phyloP scores from a whole-genome alignment of 1,140 invertebrate genomes.

The Drosophila pachea region DNA sequence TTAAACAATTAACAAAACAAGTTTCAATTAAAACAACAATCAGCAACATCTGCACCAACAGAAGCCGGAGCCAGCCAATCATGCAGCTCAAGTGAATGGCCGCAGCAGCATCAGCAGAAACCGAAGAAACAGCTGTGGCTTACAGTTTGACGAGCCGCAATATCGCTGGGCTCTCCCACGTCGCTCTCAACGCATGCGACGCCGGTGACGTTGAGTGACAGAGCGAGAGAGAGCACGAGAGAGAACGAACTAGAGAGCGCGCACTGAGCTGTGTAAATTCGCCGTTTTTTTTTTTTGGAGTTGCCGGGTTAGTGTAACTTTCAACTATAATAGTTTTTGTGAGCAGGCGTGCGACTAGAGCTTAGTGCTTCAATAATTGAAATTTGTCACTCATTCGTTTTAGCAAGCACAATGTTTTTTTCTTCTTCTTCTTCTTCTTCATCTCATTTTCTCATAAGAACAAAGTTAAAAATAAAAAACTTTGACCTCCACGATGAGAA shows the following conservation, averaged over 20 bases:
- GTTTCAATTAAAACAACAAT: slow-evolving; percentile 48
- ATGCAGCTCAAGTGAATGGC: slow-evolving; percentile 52
- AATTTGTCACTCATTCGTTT: slow-evolving; percentile 20
- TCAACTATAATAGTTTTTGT: slow-evolving; percentile 1
- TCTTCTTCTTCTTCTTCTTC: neutral
- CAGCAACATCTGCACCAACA: slow-evolving; percentile 21
- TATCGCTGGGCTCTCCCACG: slow-evolving; percentile 42
- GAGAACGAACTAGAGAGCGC: neutral
- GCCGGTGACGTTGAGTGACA: slow-evolving; percentile 5
- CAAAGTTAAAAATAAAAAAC: slow-evolving; percentile 10
- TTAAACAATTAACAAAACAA: slow-evolving; percentile 59
- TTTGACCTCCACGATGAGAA: slow-evolving; percentile 37
- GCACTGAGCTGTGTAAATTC: slow-evolving; percentile 12
- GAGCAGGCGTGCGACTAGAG: neutral
- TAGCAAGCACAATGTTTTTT: slow-evolving; percentile 26
- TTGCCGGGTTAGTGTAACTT: slow-evolving; percentile 63
- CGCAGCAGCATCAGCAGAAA: slow-evolving; percentile 32
- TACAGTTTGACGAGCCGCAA: slow-evolving; percentile 50
- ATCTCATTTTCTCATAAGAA: no score
- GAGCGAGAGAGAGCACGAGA: slow-evolving; percentile 23
- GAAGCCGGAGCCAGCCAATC: slow-evolving; percentile 22
- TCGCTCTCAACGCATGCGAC: slow-evolving; percentile 46
- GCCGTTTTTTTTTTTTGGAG: slow-evolving; percentile 56
- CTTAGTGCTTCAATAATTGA: slow-evolving; percentile 9
- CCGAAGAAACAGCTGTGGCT: slow-evolving; percentile 47